Base-by-base conservation (phyloP, 2,888 invertebrate genomes). In the Limenitis arthemis region DNA sequence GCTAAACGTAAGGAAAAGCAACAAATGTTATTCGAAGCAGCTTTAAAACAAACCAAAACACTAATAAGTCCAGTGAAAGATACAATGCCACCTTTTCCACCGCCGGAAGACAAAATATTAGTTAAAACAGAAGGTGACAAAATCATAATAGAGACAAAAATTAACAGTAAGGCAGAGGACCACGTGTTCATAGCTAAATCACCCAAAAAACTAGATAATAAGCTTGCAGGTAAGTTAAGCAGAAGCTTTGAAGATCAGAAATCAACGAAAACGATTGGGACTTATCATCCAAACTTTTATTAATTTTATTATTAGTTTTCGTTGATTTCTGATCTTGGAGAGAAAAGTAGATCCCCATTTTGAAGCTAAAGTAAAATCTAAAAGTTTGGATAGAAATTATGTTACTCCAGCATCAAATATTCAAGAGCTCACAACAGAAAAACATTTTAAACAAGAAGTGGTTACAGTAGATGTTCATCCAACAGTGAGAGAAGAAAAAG, bases 161-260 rank as follows among this genome's bases (percentile, higher is more conserved):
- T 92, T 37, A 91, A 88, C 59, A 92, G 91, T 46, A 92, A 92
- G 68, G 92, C 89, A 0, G 92, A 92, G 70, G 92, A 93, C 74
- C 92, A 92, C 55, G 92, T 93, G 5, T 88, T 93, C 51, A 93
- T 93, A 63, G 92, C 93, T 0, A 93, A 93, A 68, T 91, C 91
- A 4, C 93, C 92, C 0, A 90, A 92, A 56, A 91, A 92, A 65
- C 72, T 92, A 5, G 92, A 93, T 63, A 88, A 86, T 49, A 89
- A 89, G 54, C 61, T 89, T 44, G 77, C 77, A 11, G 88, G 88
- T 41, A 89, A 89, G 67, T 79, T 83, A 6, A 90, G 90, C 65
- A 86, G 89, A 53, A 90, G 90, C 64, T 90, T 90, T 63, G 90
- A 90, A 62, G 90, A 90, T 60, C 85, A 79, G 61, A 89, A 89